Evolutionary conservation across 1,140 invertebrate species (phyloP).

Genomic region (Ceratina calcarata): DNA sequence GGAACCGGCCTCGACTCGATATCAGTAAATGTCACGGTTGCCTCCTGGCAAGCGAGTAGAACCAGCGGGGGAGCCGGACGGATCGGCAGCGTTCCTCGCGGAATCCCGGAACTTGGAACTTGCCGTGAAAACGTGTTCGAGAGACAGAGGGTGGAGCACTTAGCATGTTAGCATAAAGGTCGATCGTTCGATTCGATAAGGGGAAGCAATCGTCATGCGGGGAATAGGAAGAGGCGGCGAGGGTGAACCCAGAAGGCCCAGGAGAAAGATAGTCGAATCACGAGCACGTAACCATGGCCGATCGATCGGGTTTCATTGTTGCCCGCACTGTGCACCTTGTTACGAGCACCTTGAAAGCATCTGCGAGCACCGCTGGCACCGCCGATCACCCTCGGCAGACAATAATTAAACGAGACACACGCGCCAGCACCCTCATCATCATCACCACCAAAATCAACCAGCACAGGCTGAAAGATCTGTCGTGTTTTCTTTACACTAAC

Average conservation of each 20-base stretch:
- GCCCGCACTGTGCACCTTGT: slow-evolving; percentile 8
- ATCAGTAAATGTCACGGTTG: background rate
- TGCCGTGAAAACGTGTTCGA: background rate
- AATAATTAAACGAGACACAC: slow-evolving; percentile 34
- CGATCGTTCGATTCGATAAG: background rate
- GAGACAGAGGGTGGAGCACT: background rate
- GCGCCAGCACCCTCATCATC: slow-evolving; percentile 1
- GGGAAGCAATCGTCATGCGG: background rate
- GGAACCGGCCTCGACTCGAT: background rate
- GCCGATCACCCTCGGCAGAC: slow-evolving; percentile 40
- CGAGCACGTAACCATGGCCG: slow-evolving; percentile 33
- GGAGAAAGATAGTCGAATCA: slow-evolving; percentile 33
- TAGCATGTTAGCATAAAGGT: background rate
- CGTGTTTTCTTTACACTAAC: slow-evolving; percentile 49
- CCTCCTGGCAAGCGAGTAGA: background rate
- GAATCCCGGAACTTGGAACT: background rate
- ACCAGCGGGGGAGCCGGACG: too few relatives aligned
- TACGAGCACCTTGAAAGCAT: slow-evolving; percentile 36
- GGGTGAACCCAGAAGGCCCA: slow-evolving; percentile 47
- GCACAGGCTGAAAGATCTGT: background rate
- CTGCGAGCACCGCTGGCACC: slow-evolving; percentile 55
- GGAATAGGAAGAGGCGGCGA: background rate
- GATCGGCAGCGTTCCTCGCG: background rate
- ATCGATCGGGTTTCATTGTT: slow-evolving; percentile 40
- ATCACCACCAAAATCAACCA: too few relatives aligned